Percentiles rank a stretch among this genome's conserved stretches.
phyloP scores from a whole-genome alignment of 2,888 invertebrate genomes.

The Pyrrhosoma nymphula region DNA sequence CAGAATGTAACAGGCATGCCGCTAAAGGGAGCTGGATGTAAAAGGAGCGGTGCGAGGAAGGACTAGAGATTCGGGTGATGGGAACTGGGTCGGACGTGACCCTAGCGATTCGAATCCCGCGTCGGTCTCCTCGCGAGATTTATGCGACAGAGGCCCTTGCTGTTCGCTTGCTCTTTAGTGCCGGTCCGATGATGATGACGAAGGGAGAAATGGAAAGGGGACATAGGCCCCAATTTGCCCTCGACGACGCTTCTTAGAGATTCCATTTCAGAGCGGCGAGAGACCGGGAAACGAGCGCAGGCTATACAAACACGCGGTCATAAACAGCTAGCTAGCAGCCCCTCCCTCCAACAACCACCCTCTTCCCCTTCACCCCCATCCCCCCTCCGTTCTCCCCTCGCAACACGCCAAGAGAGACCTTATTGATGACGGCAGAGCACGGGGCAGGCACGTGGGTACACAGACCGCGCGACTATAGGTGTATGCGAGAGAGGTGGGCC shows the following conservation, averaged over 20 bases:
- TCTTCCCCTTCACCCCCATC: no score
- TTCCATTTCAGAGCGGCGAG: background rate
- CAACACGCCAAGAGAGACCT: background rate
- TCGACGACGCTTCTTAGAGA: background rate
- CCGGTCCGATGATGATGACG: background rate
- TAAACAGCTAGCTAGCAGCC: background rate
- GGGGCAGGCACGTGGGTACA: background rate
- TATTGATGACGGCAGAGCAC: background rate
- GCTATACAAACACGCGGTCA: background rate
- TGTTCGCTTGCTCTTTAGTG: background rate
- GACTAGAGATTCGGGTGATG: background rate
- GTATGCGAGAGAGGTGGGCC: no score
- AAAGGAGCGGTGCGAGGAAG: background rate
- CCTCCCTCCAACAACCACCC: no score
- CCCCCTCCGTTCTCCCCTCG: background rate
- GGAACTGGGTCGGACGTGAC: slow-evolving; percentile 18
- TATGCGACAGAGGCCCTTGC: background rate
- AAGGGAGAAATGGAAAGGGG: no score
- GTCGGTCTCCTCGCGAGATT: background rate
- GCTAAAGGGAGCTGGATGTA: background rate
- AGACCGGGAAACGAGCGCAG: background rate
- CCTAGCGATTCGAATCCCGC: background rate
- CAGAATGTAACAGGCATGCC: no score
- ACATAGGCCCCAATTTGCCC: background rate
- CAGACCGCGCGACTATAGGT: background rate